Base-by-base conservation (phyloP, 2,113 vertebrate species). In the Panthera tigris region DNA sequence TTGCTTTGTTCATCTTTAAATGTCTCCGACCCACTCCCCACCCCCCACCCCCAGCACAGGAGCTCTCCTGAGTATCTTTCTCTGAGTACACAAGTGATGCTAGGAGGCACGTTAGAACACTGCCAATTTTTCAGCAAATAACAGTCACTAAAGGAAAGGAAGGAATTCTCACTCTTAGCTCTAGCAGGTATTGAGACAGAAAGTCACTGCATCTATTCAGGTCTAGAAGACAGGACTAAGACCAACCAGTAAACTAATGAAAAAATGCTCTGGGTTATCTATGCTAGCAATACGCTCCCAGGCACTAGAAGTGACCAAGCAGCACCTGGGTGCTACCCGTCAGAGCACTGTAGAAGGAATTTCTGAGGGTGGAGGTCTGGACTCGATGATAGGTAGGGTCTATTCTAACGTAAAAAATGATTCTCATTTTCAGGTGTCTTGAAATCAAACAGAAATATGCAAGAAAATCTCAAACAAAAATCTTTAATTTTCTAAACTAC, bases 371-470 rank as follows among this genome's bases (percentile, higher is more conserved):
- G 3, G 10, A 81, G 80, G 63, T 41, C 19, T 86, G 29, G 27
- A 50, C 76, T 25, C 68, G 4, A 93, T 41, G 4, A 50, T 25
- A 93, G 4, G 7, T 25, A 33, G 25, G 19, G 7, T 84, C 7
- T 50, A 31, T 65, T 80, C 61, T 31, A 91, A 50, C 57, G 31
- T 41, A 76, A 15, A 91, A 90, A 88, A 61, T 45, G 6, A 52
- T 33, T 85, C 45, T 78, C 83, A 50, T 78, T 69, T 92, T 81
- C 10, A 74, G 5, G 5, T 89, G 9, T 45, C 31, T 76, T 41
- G 15, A 74, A 91, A 85, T 89, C 19, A 82, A 82, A 96, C 3
- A 69, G 7, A 94, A 84, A 50, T 80, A 71, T 4, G 61, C 87
- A 74, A 23, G 41, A 61, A 55, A 88, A 76, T 52, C 25, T 41